Base-by-base conservation (phyloP, 2,888 invertebrate species). In the Melieria omissa region DNA sequence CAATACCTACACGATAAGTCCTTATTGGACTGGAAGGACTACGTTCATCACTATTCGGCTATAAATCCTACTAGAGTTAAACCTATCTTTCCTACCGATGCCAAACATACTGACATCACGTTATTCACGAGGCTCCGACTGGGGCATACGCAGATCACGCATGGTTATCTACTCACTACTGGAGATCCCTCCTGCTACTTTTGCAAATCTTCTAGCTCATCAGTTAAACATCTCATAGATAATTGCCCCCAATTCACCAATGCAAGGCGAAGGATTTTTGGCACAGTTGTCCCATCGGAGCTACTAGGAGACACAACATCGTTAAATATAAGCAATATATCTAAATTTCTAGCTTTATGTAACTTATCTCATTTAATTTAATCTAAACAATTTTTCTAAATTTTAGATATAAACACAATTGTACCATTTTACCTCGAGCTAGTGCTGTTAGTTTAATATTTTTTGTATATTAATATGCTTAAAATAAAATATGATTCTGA, bases 141-240 rank as follows among this genome's bases (percentile, higher is more conserved):
- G 41, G 60, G 60, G 8, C 42, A 60, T 57, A 57, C 57, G 8
- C 57, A 57, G 16, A 14, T 14, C 29, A 29, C 57, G 8, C 57
- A 57, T 10, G 57, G 57, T 16, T 57, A 57, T 41, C 57, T 57
- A 41, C 4, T 57, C 3, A 57, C 16, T 14, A 8, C n/a, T 14
- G 57, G 29, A 14, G 57, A 57, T 2, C 8, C 57, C 16, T 55
- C 6, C 6, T 57, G 57, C 29, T 57, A 8, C 6, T 57, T 29
- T 4, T 57, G 57, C 57, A 57, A 29, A n/a, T n/a, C n/a, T n/a
- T n/a, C n/a, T n/a, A 41, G 57, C 57, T 12, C 57, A 14, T 57
- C 57, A 57, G 14, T 57, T 14, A 57, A 57, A 57, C 57, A 57
- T 49, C 16, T 57, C 57, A 9, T 57, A 12, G 57, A 57, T 12